Base-by-base conservation (phyloP, 1,140 invertebrate genomes). In the Drosophila guanche region DNA sequence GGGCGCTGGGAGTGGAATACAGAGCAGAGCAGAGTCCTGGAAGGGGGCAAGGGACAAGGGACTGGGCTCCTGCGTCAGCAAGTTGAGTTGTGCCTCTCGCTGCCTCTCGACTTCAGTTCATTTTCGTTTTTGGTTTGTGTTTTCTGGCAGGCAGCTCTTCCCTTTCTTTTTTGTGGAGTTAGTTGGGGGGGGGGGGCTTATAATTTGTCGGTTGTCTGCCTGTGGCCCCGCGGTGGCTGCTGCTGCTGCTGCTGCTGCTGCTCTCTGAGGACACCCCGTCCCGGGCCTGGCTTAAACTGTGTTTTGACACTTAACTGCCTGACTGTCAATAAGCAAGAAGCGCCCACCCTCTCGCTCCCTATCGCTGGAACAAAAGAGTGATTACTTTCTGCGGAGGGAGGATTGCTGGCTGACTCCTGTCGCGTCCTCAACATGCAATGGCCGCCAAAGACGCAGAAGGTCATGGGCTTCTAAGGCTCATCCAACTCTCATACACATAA, bases 391-490 rank as follows among this genome's bases (percentile, higher is more conserved):
- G 29, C 3, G 33, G 33, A 4, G 3, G 8, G 8, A 4, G 33
- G 10, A 37, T 12, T 37, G 33, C 33, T 37, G 29, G 5, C 25
- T 25, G 25, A 5, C 25, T 25, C 25, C 25, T 25, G 33, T 43
- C 54, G 52, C 74, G 16, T 72, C 55, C 66, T 66, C 46, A 10
- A 55, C 58, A 67, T 83, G 78, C 78, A 65, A 61, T 76, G 70
- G 52, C 73, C 74, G 66, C 65, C 77, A 86, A 86, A 86, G 83
- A 63, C 84, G 76, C 41, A 69, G 78, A 86, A 88, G 83, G 83
- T 85, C 80, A 85, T 58, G 80, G 74, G 57, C 68, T 59, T 27
- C 65, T 66, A 5, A 25, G 37, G 14, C 29, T 42, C 3, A 37
- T 23, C 16, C 62, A 47, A 16, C 25, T 29, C 46, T 56, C 47